Base-by-base conservation (phyloP, 2,888 invertebrate genomes). In the Archips xylosteana region DNA sequence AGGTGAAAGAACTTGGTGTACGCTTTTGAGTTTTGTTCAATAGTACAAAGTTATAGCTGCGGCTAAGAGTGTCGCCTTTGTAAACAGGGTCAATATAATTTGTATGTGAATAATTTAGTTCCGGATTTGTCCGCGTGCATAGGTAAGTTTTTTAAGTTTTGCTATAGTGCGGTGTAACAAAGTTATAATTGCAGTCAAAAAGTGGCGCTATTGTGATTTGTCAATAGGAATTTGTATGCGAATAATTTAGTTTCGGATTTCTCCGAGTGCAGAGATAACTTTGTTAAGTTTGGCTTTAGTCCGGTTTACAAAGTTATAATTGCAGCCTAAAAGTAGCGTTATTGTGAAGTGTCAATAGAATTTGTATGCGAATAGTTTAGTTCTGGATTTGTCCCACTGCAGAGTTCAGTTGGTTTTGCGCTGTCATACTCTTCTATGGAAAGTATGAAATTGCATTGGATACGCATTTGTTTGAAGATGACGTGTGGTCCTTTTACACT, bases 391-490 rank as follows among this genome's bases (percentile, higher is more conserved):
- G 39, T 39, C 39, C 32, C 3, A 2, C 13, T n/a, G 47, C 47
- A 32, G 32, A 32, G 32, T 63, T 45, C n/a, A 32, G 2, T 34
- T 63, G 5, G 63, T 60, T 60, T 47, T n/a, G 32, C 13, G 23
- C 1, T 63, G 47, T 47, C 45, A 47, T 13, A 32, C 8, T n/a
- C 9, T 9, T 47, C 32, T 45, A 32, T 57, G 23, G 60, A 36
- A n/a, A 62, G 13, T 62, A 23, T 47, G 34, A 34, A 63, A 63
- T 63, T n/a, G 13, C 10, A n/a, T 63, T 63, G 5, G 32, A 12
- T 47, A 9, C 32, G 4, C 3, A 5, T 42, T 10, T 45, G 45
- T 45, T 10, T 42, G 42, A 10, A 15, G 6, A 39, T 39, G 39
- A 39, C 3, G 10, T 42, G 15, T 51, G 51, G 51, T 54, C 51